Evolutionary conservation across 2,888 invertebrate species (phyloP).

Genomic region (Furcula furcula): DNA sequence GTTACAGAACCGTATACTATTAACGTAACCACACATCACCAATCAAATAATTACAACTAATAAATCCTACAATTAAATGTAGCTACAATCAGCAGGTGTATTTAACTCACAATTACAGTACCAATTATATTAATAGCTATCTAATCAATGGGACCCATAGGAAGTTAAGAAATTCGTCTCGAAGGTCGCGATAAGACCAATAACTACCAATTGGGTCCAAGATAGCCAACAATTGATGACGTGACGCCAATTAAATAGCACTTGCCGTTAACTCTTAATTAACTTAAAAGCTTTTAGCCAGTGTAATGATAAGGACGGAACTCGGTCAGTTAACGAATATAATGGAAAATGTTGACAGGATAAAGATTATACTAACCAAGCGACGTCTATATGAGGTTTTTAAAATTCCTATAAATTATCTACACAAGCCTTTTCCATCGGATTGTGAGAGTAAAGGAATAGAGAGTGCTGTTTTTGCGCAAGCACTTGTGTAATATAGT

Average conservation of each 20-base stretch:
- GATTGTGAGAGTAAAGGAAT: no score
- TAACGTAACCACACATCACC: no score
- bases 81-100: background rate
- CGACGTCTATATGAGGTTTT: no score
- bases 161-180: conserved; percentile 4
- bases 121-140: background rate
- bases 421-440: no score
- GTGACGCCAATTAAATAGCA: conserved; percentile 71
- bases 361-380: no score
- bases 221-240: conserved; percentile 51
- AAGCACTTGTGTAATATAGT: no score
- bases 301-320: conserved; percentile 23
- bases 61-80: background rate
- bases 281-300: conserved; percentile 62
- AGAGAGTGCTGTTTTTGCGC: no score
- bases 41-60: no score
- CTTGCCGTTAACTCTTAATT: conserved; percentile 67
- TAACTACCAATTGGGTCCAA: conserved; percentile 25
- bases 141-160: conserved; percentile 1
- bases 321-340: conserved; percentile 25
- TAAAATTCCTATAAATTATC: no score
- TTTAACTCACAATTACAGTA: background rate
- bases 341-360: conserved; percentile 2
- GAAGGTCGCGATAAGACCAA: conserved; percentile 8
- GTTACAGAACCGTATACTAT: no score